These are phyloP conservation scores for Tanaodytes sp. DNA, from an alignment of 2,888 invertebrate genomes.

Conservation along the genomic window DNA sequence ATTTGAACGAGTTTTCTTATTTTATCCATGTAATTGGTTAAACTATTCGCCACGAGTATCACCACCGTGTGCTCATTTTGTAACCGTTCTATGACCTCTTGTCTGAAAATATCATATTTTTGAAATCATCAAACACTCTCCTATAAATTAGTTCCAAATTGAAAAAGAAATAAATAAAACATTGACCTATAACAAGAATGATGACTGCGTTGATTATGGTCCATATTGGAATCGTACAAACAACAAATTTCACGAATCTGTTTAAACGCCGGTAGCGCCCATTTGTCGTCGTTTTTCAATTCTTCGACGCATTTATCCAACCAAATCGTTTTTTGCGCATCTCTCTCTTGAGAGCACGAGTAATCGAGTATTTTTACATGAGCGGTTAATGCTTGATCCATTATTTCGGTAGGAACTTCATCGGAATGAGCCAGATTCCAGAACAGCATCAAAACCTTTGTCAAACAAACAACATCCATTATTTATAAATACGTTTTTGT, in stretches of 20 bases:
- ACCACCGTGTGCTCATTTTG: slow-evolving; percentile 94
- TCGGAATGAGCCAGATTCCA: slow-evolving; percentile 98
- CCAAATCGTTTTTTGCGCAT: slow-evolving; percentile 96
- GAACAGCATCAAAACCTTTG: slow-evolving; percentile 89
- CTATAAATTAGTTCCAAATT: no score
- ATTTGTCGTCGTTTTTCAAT: slow-evolving; percentile 87
- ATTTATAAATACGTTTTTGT: slow-evolving; percentile 79
- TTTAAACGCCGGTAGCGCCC: slow-evolving; percentile 95
- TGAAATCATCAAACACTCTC: no score
- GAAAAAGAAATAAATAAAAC: neutral
- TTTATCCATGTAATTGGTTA: slow-evolving; percentile 91
- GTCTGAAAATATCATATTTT: no score
- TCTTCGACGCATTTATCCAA: slow-evolving; percentile 97
- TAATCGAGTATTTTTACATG: slow-evolving; percentile 98
- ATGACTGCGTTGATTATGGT: slow-evolving; percentile 76
- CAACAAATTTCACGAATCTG: slow-evolving; percentile 96
- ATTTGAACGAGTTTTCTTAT: slow-evolving; percentile 81
- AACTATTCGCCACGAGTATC: slow-evolving; percentile 92
- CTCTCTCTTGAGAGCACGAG: slow-evolving; percentile 96
- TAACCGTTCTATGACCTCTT: slow-evolving; percentile 89
- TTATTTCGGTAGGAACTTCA: slow-evolving; percentile 96
- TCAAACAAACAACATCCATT: neutral
- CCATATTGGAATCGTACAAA: slow-evolving; percentile 87
- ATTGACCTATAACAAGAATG: slow-evolving; percentile 76
- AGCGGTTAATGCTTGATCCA: slow-evolving; percentile 95